phyloP scores from a whole-genome alignment of 2,113 vertebrate genomes.

The Marmota monax region DNA sequence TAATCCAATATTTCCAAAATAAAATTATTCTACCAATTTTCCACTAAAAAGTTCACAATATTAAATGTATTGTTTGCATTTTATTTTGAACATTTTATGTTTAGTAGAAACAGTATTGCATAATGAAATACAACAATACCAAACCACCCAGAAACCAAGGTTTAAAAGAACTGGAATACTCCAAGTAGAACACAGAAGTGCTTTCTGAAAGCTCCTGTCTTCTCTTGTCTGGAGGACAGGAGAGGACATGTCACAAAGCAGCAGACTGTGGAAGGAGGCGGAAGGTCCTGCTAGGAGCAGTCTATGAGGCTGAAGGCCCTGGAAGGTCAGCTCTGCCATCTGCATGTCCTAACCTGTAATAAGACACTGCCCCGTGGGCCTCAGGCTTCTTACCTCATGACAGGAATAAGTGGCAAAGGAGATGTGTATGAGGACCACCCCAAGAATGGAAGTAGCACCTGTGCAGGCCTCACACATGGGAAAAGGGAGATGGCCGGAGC shows the following conservation, averaged over 20 bases:
- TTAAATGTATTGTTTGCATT: not conserved
- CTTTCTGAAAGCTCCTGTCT: not conserved
- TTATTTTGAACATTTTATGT: not conserved
- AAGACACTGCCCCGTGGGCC: not conserved
- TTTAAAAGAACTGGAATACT: not conserved
- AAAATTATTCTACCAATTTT: not conserved
- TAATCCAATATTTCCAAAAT: not conserved
- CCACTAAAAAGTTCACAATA: not conserved
- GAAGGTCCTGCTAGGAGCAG: not conserved
- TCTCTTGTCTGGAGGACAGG: not conserved
- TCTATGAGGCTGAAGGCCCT: too few species aligned
- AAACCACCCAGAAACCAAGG: not conserved
- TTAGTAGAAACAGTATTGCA: not conserved
- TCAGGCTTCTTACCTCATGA: not conserved
- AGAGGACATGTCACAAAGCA: not conserved
- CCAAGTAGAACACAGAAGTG: not conserved
- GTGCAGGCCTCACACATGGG: too few species aligned
- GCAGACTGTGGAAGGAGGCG: too few species aligned
- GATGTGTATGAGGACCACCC: too few species aligned
- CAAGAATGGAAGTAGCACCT: too few species aligned
- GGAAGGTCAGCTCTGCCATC: not conserved
- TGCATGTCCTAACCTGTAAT: not conserved
- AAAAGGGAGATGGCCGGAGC: too few species aligned
- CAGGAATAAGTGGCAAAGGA: not conserved
- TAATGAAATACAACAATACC: not conserved